phyloP scores from a whole-genome alignment of 1,140 invertebrate species.

The Macrotrachela quadricornifera region DNA sequence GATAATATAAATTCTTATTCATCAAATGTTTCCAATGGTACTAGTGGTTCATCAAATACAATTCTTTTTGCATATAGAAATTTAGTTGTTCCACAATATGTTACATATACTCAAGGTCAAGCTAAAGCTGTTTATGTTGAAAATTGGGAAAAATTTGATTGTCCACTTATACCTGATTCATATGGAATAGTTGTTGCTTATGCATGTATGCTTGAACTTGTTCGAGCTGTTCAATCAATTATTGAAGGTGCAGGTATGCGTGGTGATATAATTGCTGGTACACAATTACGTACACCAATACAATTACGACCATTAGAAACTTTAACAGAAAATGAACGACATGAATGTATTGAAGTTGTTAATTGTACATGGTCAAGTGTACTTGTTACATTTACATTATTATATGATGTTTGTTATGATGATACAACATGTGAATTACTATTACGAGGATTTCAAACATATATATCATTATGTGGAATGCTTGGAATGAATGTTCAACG shows the following conservation, averaged over 20 bases:
- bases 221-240: constrained; percentile 22
- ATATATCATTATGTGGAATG: constrained; percentile 53
- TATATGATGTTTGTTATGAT: constrained; percentile 45
- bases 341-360: constrained; percentile 44
- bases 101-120: constrained; percentile 54
- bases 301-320: constrained; percentile 12
- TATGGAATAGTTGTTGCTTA: constrained; percentile 86
- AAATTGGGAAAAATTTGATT: constrained; percentile 76
- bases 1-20: not conserved
- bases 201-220: constrained; percentile 63
- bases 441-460: constrained; percentile 65
- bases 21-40: not conserved
- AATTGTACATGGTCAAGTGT: constrained; percentile 86
- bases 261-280: constrained; percentile 9
- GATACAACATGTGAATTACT: constrained; percentile 67
- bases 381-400: constrained; percentile 43
- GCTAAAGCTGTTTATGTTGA: constrained; percentile 68
- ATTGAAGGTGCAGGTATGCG: constrained; percentile 16
- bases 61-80: not conserved
- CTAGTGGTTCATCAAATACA: not conserved
- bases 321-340: constrained; percentile 9
- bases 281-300: constrained; percentile 31
- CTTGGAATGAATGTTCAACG: constrained; percentile 48
- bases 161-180: constrained; percentile 71
- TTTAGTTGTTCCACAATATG: not conserved